phyloP scores from a whole-genome alignment of 2,113 vertebrate genomes.

The Hiodon tergisus region DNA sequence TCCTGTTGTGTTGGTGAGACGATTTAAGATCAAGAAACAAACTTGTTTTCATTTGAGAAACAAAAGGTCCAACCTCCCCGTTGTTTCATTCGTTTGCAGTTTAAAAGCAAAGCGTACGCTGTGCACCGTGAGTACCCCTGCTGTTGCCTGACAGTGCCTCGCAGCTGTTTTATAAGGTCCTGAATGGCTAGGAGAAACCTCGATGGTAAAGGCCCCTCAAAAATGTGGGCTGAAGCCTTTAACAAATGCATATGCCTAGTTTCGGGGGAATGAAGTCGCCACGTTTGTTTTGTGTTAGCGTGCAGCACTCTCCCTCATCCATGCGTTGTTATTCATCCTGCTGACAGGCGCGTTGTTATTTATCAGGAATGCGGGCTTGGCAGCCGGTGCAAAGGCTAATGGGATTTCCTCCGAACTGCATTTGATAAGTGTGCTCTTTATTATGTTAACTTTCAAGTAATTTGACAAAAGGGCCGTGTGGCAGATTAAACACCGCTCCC shows the following conservation, averaged over 20 bases:
- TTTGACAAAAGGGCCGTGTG: constrained; percentile 25
- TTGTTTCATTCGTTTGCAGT: too few species aligned
- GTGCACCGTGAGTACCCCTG: too few species aligned
- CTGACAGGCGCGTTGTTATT: constrained; percentile 61
- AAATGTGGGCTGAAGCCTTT: constrained; percentile 28
- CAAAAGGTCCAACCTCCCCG: too few species aligned
- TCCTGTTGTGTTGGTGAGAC: too few species aligned
- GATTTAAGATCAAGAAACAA: too few species aligned
- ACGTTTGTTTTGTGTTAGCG: constrained; percentile 47
- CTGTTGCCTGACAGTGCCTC: too few species aligned
- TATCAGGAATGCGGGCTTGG: constrained; percentile 43
- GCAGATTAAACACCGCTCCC: constrained; percentile 25
- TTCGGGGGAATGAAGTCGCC: constrained; percentile 32
- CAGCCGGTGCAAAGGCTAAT: constrained; percentile 40
- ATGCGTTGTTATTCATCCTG: constrained; percentile 62
- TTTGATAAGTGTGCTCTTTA: constrained; percentile 30
- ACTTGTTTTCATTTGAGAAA: too few species aligned
- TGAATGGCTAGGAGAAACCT: too few species aligned
- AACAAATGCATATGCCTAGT: constrained; percentile 43
- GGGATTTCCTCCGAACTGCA: constrained; percentile 33
- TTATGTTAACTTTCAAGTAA: constrained; percentile 29
- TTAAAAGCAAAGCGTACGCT: too few species aligned
- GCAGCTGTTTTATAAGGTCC: too few species aligned
- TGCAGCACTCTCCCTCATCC: constrained; percentile 52
- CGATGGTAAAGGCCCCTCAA: too few species aligned